Evolutionary conservation across 92 coral and sea anemone genomes (phyloP), one percentile per base, ranked within the genome.

Genomic region (Desmophyllum pertusum): DNA sequence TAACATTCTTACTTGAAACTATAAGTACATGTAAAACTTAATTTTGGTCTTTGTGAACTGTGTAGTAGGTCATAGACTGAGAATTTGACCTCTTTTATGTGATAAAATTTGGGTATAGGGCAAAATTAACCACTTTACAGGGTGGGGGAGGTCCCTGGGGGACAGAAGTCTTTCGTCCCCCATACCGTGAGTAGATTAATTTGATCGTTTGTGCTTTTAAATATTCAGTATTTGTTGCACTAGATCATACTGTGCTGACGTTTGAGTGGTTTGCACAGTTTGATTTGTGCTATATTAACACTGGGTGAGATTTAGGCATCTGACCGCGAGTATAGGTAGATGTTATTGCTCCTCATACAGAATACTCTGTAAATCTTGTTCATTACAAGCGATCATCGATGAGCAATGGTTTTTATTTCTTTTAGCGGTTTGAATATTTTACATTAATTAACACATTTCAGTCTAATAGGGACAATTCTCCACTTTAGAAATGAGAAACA

Each of bases 221-320:
- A n/a, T n/a, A n/a, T n/a, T n/a, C n/a, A n/a, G n/a, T n/a, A n/a
- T n/a, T n/a, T n/a, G 35, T 36, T 79, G 92, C 92, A 89, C 92
- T 79, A 36, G 79, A 89, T 79, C 92, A 89, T 83, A 71, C 86
- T 82, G 75, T 68, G 92, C 80, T 84, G 48, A 73, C 92, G 73
- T 50, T 15, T 21, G 37, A 37, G 70, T 31, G 30, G 73, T 33
- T 79, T 79, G 83, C 33, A 39, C 53, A 73, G 83, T 21, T 64
- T 51, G 5, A 38, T 25, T 40, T 48, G 92, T 89, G 92, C 92
- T 79, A 89, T 59, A 89, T 72, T 70, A 43, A 75, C 6, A 72
- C 27, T 89, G 92, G 71, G 92, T 72, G 89, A 89, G 89, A n/a
- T 84, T 84, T 84, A 89, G 89, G 92, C 92, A 89, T 89, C 82